Base-by-base conservation (phyloP, 2,888 invertebrate species). In the Polia nebulosa region DNA sequence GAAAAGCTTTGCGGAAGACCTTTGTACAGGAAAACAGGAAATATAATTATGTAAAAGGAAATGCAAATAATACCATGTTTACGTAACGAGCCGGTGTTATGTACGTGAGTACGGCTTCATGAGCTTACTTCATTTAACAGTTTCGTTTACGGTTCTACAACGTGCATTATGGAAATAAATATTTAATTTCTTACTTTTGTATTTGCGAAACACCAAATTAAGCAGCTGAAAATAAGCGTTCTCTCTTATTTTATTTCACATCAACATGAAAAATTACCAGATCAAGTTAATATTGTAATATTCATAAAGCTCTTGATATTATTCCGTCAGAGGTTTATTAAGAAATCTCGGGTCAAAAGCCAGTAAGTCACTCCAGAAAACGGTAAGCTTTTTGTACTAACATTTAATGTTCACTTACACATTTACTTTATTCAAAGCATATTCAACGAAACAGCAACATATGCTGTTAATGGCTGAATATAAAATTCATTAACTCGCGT, bases 401-500 rank as follows among this genome's bases (percentile, higher is more conserved):
- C 49, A 5, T 58, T 68, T 41, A 34, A 41, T 39, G 52, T 52
- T 58, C 34, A 71, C 49, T 58, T 58, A 55, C 36, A 39, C 45
- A 60, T 39, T 52, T 34, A 69, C 34, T 61, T 55, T 47, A 61
- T 47, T 45, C 39, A 56, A 60, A 69, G 41, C 22, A 57, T 45
- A 58, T 39, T 39, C 25, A 62, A 62, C 55, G 53, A 49, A 79
- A 69, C 55, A 70, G 67, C 59, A 80, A 71, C 81, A 83, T 62
- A 47, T 81, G 83, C 58, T 70, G 73, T 67, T 73, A 80, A 80
- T 72, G 55, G 41, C 51, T 74, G 55, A 49, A 62, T 65, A 60
- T 72, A 72, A 80, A 83, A 80, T 72, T 77, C 56, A 83, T 80
- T 77, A 47, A 56, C 49, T 67, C 36, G 55, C 57, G 53, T 61